These are phyloP conservation scores for Mimumesa dahlbomi DNA, from an alignment of 2,888 invertebrate genomes.

Conservation along the genomic window DNA sequence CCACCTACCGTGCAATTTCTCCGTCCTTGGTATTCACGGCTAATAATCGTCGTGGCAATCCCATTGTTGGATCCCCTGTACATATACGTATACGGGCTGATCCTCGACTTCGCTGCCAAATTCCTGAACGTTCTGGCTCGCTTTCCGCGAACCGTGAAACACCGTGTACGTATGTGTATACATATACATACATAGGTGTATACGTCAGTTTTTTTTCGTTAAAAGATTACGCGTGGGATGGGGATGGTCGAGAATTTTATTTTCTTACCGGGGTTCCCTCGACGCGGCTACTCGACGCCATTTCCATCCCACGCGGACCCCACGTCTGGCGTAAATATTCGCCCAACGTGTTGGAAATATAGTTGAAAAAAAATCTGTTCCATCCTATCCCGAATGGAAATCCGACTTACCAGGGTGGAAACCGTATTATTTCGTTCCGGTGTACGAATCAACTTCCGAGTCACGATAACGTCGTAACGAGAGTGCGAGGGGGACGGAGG, in stretches of 20 bases:
- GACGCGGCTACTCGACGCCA: not conserved
- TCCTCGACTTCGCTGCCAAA: conserved; percentile 26
- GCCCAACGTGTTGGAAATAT: not conserved
- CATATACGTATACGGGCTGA: conserved; percentile 16
- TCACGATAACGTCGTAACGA: not conserved
- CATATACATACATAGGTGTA: not conserved
- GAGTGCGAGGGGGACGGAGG: too few species aligned
- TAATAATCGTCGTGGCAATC: conserved; percentile 63
- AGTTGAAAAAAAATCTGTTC: conserved; percentile 26
- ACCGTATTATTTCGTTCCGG: not conserved
- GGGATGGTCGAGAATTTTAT: not conserved
- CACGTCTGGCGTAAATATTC: too few species aligned
- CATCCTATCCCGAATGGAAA: not conserved
- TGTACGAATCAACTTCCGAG: not conserved
- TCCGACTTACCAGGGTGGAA: conserved; percentile 7
- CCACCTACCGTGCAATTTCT: conserved; percentile 52
- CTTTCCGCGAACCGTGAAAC: not conserved
- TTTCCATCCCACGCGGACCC: too few species aligned
- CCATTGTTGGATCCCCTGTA: conserved; percentile 47
- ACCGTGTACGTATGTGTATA: not conserved
- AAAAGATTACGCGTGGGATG: conserved; percentile 5
- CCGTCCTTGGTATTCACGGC: conserved; percentile 57
- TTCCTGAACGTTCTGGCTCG: conserved; percentile 19
- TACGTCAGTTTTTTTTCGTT: not conserved
- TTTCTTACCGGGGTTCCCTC: not conserved